phyloP scores from a whole-genome alignment of 2,113 vertebrate species.

The Microcebus murinus region DNA sequence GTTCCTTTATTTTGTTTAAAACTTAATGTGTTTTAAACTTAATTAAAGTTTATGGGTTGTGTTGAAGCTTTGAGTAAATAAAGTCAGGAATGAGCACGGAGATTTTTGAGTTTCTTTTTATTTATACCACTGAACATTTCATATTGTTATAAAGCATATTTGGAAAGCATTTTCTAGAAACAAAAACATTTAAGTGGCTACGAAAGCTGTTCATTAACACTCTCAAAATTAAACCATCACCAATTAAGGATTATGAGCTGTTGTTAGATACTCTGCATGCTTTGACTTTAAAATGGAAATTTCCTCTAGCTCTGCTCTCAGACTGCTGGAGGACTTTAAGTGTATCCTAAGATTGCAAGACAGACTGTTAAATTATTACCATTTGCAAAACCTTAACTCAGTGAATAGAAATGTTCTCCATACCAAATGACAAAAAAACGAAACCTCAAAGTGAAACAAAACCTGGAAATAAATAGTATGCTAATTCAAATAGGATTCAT shows the following conservation, averaged over 20 bases:
- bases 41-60: not conserved
- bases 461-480: not conserved
- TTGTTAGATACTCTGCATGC: not conserved
- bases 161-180: conserved; percentile 30
- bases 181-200: not conserved
- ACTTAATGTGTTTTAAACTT: not conserved
- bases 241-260: not conserved
- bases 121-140: conserved; percentile 15
- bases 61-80: conserved; percentile 33
- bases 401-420: not conserved
- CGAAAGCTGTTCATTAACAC: conserved; percentile 38
- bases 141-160: not conserved
- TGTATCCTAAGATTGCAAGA: not conserved
- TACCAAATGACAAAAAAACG: not conserved
- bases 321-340: not conserved
- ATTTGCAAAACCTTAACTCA: not conserved
- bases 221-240: conserved; percentile 49
- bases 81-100: not conserved
- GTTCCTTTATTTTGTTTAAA: not conserved
- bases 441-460: not conserved
- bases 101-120: conserved; percentile 8
- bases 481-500: not conserved
- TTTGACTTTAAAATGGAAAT: conserved; percentile 51
- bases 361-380: not conserved
- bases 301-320: not conserved